Evolutionary conservation across 2,113 vertebrate genomes (phyloP).

Genomic region (Oreocharis arfaki): DNA sequence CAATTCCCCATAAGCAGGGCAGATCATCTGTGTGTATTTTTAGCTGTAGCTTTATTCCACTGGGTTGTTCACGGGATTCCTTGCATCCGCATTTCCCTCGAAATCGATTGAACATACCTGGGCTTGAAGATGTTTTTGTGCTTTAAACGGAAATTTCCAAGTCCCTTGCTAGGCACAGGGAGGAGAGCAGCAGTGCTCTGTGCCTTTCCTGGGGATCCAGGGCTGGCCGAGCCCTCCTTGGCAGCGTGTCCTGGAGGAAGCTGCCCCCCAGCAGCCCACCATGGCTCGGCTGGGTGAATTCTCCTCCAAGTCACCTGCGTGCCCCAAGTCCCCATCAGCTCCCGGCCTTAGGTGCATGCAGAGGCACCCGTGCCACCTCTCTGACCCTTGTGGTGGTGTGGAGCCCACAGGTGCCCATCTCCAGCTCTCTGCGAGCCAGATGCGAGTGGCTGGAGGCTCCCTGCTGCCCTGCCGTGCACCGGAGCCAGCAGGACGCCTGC

Average conservation of each 20-base stretch:
- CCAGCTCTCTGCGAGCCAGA: background rate
- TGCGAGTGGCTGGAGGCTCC: rapidly evolving
- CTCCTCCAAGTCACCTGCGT: rapidly evolving
- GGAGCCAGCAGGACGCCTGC: background rate
- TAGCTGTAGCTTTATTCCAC: background rate
- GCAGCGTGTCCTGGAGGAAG: background rate
- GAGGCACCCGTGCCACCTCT: background rate
- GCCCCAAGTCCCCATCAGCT: too few species aligned
- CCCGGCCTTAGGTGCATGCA: rapidly evolving
- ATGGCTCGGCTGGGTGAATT: background rate
- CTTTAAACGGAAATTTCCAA: background rate
- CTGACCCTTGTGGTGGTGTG: rapidly evolving
- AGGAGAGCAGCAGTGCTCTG: background rate
- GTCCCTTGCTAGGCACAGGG: background rate
- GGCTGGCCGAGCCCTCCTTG: background rate
- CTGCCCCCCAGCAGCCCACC: background rate
- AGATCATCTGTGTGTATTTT: background rate
- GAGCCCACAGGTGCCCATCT: rapidly evolving
- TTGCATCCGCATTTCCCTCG: background rate
- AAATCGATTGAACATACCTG: background rate
- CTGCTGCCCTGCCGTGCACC: rapidly evolving
- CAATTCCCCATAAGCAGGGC: background rate
- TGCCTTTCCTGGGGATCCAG: background rate
- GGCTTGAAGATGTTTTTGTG: background rate
- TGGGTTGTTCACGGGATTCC: background rate